Evolutionary conservation across 2,888 invertebrate species (phyloP).

Genomic region (Drosophila neotestacea): DNA sequence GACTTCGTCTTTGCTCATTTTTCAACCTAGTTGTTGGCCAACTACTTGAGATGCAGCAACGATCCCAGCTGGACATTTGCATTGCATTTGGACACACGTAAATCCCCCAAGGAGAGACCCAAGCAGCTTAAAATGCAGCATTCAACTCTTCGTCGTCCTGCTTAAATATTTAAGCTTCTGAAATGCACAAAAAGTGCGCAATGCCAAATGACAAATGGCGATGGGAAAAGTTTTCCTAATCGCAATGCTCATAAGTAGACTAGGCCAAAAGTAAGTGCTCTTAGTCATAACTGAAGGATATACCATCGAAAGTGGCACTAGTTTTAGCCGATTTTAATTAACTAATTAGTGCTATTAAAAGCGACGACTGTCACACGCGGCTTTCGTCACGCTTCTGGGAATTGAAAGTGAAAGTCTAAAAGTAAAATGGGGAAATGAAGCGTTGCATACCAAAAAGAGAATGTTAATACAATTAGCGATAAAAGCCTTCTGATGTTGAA

Average conservation of each 20-base stretch:
- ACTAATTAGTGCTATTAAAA: conserved; percentile 54
- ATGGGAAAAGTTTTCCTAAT: conserved; percentile 59
- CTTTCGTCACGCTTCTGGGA: conserved; percentile 48
- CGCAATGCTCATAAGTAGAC: conserved; percentile 57
- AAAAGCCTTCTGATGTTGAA: conserved; percentile 69
- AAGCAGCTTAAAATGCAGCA: conserved; percentile 26
- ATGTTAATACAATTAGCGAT: conserved; percentile 67
- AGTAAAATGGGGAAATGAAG: conserved; percentile 8
- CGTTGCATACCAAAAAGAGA: conserved; percentile 22
- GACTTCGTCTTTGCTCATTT: conserved; percentile 25
- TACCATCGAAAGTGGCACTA: conserved; percentile 25
- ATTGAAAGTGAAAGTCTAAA: conserved; percentile 37
- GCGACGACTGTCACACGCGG: conserved; percentile 18
- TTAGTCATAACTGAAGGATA: conserved; percentile 8
- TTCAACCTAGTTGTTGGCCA: conserved; percentile 46
- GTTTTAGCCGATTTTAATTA: conserved; percentile 43
- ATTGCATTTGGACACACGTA: conserved; percentile 74
- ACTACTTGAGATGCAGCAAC: conserved; percentile 75
- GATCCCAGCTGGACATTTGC: conserved; percentile 60
- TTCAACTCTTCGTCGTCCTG: conserved; percentile 30
- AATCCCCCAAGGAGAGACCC: conserved; percentile 41
- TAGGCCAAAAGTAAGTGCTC: conserved; percentile 14
- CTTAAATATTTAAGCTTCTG: conserved; percentile 68
- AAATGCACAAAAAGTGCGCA: conserved; percentile 55
- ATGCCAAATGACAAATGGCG: conserved; percentile 21